phyloP scores from a whole-genome alignment of 2,113 vertebrate species.

The Platichthys flesus region DNA sequence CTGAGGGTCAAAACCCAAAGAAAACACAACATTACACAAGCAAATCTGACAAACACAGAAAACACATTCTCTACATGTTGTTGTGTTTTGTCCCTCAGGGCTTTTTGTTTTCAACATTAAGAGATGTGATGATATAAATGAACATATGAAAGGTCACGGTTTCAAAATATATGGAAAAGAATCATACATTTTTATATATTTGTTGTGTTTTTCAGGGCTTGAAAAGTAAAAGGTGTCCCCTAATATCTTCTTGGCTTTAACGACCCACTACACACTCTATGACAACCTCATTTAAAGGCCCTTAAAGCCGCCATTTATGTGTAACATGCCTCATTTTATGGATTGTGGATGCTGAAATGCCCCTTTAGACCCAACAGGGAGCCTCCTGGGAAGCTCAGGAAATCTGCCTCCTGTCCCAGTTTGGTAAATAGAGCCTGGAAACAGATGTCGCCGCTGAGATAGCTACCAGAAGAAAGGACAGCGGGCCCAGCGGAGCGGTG shows the following conservation, averaged over 20 bases:
- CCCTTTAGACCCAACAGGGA: conserved; percentile 53
- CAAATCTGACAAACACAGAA: no score
- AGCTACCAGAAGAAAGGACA: conserved; percentile 47
- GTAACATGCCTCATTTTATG: conserved; percentile 55
- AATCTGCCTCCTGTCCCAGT: conserved; percentile 50
- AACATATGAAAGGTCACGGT: not conserved
- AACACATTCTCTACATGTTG: no score
- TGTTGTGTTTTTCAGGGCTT: not conserved
- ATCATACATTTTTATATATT: no score
- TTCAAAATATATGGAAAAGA: no score
- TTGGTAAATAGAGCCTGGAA: conserved; percentile 65
- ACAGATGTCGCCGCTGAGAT: conserved; percentile 62
- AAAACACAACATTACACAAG: no score
- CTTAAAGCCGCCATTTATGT: conserved; percentile 38
- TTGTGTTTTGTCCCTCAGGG: no score
- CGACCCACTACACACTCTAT: not conserved
- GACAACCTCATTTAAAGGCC: conserved; percentile 36
- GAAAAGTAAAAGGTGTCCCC: conserved; percentile 5
- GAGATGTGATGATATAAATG: no score
- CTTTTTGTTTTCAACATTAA: no score
- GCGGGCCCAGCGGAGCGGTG: conserved; percentile 55
- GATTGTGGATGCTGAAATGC: conserved; percentile 49
- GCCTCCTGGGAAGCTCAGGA: conserved; percentile 46
- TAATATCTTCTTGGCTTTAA: conserved; percentile 13
- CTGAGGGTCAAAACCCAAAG: no score